Conservation (phyloP, 2,113 vertebrate species). For the Thunnus maccoyii region DNA sequence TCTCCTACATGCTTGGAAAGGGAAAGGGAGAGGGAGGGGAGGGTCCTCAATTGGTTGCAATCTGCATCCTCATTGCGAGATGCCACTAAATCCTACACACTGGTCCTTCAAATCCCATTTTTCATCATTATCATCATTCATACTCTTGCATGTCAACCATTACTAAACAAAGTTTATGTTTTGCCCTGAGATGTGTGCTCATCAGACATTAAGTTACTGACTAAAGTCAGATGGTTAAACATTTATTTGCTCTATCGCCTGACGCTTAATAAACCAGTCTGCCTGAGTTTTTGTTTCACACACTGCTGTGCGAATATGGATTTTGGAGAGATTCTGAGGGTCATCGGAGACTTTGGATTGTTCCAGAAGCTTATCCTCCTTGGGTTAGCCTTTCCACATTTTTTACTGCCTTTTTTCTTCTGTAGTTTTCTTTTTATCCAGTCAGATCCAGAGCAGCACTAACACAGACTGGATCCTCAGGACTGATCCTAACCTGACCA, state of each 20-base stretch:
- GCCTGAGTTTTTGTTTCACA: neutral
- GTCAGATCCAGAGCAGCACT: slow-evolving; percentile 77
- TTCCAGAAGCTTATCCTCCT: slow-evolving; percentile 87
- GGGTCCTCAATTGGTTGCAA: no score
- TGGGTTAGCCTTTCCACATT: slow-evolving; percentile 74
- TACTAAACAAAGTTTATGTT: neutral
- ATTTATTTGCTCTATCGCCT: slow-evolving; percentile 39
- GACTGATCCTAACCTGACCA: slow-evolving; percentile 77
- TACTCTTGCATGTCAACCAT: slow-evolving; percentile 7
- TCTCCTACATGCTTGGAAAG: no score
- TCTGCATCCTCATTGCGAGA: no score
- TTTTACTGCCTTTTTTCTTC: slow-evolving; percentile 80
- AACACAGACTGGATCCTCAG: slow-evolving; percentile 75
- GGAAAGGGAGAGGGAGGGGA: no score
- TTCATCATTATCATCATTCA: neutral
- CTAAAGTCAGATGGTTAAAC: slow-evolving; percentile 55
- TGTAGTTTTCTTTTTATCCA: slow-evolving; percentile 87
- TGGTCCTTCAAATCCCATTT: neutral
- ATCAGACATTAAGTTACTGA: slow-evolving; percentile 15
- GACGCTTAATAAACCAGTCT: neutral
- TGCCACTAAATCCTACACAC: no score
- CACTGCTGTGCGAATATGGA: slow-evolving; percentile 40
- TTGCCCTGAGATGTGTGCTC: neutral
- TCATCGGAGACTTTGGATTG: slow-evolving; percentile 85
- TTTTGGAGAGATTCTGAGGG: slow-evolving; percentile 83